These are phyloP conservation scores for Hylaea fasciaria DNA, from an alignment of 2,888 invertebrate species.

Conservation along the genomic window DNA sequence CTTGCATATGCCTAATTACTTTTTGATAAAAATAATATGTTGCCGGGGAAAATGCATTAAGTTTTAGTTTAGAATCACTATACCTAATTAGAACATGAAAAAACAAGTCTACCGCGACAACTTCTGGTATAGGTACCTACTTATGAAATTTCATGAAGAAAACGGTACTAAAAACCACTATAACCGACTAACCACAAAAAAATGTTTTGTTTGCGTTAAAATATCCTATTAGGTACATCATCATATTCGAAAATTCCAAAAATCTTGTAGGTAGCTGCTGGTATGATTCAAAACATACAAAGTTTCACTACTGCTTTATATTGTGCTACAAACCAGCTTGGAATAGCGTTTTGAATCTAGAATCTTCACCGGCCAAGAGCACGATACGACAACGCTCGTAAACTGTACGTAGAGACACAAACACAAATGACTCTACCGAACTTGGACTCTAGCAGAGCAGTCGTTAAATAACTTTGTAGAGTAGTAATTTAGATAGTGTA, in stretches of 20 bases:
- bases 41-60: too few species aligned
- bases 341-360: conserved; percentile 74
- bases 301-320: conserved; percentile 9
- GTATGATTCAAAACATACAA: neutral
- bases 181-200: too few species aligned
- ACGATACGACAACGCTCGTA: conserved; percentile 79
- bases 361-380: conserved; percentile 73
- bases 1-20: too few species aligned
- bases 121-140: too few species aligned
- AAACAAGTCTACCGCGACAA: too few species aligned
- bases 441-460: conserved; percentile 53
- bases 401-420: conserved; percentile 71
- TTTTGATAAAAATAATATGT: too few species aligned
- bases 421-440: conserved; percentile 66
- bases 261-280: neutral
- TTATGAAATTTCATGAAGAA: too few species aligned
- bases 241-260: too few species aligned
- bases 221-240: too few species aligned
- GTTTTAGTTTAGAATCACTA: too few species aligned
- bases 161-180: too few species aligned
- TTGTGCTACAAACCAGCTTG: conserved; percentile 34
- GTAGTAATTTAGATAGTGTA: conserved; percentile 1
- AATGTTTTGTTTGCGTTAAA: neutral
- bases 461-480: conserved; percentile 38
- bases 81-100: too few species aligned